Percentiles rank a stretch among this genome's conserved stretches.
Conservation (phyloP, 2,113 vertebrate species). For the Empidonax traillii region DNA sequence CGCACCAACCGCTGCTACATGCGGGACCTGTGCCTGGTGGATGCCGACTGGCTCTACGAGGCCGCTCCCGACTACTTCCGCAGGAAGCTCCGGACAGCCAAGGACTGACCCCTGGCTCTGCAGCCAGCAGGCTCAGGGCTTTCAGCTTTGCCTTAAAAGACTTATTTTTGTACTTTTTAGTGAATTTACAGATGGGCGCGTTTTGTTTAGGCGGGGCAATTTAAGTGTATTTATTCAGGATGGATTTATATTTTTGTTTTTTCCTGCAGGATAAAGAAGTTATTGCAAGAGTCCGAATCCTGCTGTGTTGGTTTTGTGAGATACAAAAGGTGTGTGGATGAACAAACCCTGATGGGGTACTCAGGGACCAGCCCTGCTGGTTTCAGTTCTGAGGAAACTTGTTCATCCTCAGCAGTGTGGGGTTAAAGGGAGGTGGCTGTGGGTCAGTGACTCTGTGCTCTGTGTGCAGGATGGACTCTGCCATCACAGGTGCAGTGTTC, state of each 20-base stretch:
- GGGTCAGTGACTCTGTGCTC: background rate
- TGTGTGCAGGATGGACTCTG: fast-evolving
- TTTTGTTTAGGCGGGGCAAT: background rate
- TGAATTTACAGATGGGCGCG: background rate
- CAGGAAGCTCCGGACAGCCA: slow-evolving; percentile 76
- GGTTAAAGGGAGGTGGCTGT: background rate
- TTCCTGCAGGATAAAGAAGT: background rate
- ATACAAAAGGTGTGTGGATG: fast-evolving
- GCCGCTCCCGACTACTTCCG: slow-evolving; percentile 89
- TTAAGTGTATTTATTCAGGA: background rate
- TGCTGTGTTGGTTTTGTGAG: background rate
- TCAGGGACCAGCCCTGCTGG: too few species aligned
- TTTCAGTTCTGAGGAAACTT: background rate
- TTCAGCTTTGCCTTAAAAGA: background rate
- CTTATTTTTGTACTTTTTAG: background rate
- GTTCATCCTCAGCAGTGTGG: background rate
- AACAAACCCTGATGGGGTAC: fast-evolving
- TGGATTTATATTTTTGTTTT: background rate
- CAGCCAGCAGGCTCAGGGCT: too few species aligned
- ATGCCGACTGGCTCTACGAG: slow-evolving; percentile 88
- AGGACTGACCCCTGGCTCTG: slow-evolving; percentile 44
- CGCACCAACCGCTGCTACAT: slow-evolving; percentile 94
- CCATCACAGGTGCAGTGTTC: fast-evolving
- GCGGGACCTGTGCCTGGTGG: slow-evolving; percentile 91
- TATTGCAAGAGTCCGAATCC: background rate